phyloP scores from a whole-genome alignment of 2,888 invertebrate species.

The Conus canariensis region DNA sequence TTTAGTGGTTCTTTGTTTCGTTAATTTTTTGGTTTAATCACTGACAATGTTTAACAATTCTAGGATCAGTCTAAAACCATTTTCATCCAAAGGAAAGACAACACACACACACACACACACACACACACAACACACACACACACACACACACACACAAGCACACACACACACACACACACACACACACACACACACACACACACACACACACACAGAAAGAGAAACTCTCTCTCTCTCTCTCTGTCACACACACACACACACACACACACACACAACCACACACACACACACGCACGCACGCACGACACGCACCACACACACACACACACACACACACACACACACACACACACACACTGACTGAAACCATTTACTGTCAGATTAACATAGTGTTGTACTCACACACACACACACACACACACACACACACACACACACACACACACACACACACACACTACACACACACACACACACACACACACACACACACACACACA shows the following conservation, averaged over 20 bases:
- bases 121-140: background rate
- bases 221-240: too few species aligned
- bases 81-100: background rate
- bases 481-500: background rate
- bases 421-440: slow-evolving; percentile 18
- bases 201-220: background rate
- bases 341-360: background rate
- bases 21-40: too few species aligned
- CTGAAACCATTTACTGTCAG: background rate
- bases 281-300: background rate
- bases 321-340: background rate
- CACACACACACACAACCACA: background rate
- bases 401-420: slow-evolving; percentile 4
- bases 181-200: background rate
- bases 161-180: background rate
- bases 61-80: background rate
- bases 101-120: background rate
- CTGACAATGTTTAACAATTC: too few species aligned
- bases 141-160: background rate
- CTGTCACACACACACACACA: background rate
- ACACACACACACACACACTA: slow-evolving; percentile 18
- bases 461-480: background rate
- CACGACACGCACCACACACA: slow-evolving; percentile 1
- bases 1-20: too few species aligned
- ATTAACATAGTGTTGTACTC: background rate